Evolutionary conservation across 2,113 vertebrate genomes (phyloP), one percentile per base, ranked within the genome.

Genomic region (Phyllostomus hastatus): DNA sequence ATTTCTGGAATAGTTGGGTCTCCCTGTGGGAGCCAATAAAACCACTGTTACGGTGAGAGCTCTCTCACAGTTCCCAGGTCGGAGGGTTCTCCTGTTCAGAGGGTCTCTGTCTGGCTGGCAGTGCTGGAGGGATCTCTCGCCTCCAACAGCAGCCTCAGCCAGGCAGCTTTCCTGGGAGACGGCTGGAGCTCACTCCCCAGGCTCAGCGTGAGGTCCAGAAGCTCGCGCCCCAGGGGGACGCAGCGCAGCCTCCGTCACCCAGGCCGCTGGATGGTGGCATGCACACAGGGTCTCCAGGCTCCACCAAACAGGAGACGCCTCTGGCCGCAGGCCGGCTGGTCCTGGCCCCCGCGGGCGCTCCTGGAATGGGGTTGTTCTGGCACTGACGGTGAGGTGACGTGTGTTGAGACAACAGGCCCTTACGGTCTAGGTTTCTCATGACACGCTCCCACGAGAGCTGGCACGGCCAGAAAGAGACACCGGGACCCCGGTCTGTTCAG

Each of bases 211-310:
- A 3, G 31, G 1, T 26, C 43, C 16, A 11, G 2, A 43, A 2
- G 9, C 11, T 52, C 31, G 7, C 33, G 7, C 33, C 50, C 33
- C 75, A 17, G 33, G 2, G 14, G 3, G 19, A 1, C 35, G 46
- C 24, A 75, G 38, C 84, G 41, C n/a, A 86, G 50, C n/a, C 66
- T 26, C 38, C 5, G 9, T 38, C 5, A 11, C 43, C 11, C 20
- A n/a, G 28, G 46, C 6, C 10, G 43, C 19, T 15, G 64, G 61
- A n/a, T 1, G 28, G 70, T 26, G 19, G 33, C 6, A 6, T 31
- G 6, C 48, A 9, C 5, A 1, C 0, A 28, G 86, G 24, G 2
- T 35, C 35, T 54, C 70, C 4, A 28, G n/a, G 43, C 61, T 20
- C 15, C 35, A 14, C 1, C 0, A 46, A 76, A 33, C 17, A 3